A percentile compares a stretch with the other conserved stretches of the same genome.
These are phyloP conservation scores for Leptinotarsa haldemani DNA, from an alignment of 2,888 invertebrate genomes.

Conservation along the genomic window DNA sequence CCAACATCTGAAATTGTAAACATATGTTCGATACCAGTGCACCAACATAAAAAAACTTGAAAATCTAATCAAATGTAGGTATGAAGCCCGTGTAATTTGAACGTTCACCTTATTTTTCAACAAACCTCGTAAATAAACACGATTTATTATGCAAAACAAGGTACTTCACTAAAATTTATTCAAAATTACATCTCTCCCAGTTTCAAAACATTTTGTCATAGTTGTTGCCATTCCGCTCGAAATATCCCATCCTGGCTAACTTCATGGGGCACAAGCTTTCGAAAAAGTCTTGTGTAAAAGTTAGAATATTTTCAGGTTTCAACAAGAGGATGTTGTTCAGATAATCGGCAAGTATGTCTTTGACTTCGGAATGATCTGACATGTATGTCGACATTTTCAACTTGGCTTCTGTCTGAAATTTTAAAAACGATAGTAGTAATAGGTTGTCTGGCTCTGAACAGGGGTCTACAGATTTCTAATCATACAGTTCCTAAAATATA, in stretches of 20 bases:
- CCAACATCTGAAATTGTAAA: too few species aligned
- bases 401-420: constrained; percentile 65
- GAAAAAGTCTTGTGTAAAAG: constrained; percentile 72
- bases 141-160: too few species aligned
- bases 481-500: too few species aligned
- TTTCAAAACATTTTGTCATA: neutral
- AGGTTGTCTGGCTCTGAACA: too few species aligned
- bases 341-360: constrained; percentile 72
- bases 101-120: too few species aligned
- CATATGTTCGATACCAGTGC: too few species aligned
- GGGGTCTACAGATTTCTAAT: too few species aligned
- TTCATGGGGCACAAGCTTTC: constrained; percentile 66
- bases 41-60: too few species aligned
- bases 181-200: neutral
- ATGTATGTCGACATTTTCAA: constrained; percentile 71
- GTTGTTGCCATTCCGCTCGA: constrained; percentile 24
- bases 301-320: constrained; percentile 70
- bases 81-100: too few species aligned
- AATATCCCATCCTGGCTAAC: constrained; percentile 57
- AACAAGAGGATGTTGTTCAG: constrained; percentile 71
- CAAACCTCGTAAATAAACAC: too few species aligned
- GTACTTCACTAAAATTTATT: too few species aligned
- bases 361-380: constrained; percentile 70
- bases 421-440: neutral
- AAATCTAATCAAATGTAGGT: too few species aligned